Evolutionary conservation across 1,140 invertebrate species (phyloP), one percentile per base, ranked within the genome.

Genomic region (Microplitis demolitor): DNA sequence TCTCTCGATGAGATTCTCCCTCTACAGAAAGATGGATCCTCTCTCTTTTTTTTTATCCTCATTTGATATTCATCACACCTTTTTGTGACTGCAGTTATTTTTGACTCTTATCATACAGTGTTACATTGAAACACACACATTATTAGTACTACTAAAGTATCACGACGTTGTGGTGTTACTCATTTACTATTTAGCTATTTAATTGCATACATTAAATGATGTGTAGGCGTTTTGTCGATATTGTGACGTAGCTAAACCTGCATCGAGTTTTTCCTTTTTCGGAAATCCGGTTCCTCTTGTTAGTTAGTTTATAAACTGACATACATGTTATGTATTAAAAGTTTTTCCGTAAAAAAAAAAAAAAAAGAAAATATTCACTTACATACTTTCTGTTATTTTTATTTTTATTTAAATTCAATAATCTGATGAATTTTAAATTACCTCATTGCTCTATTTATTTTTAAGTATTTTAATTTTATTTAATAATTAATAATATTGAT

Each of bases 191-290:
- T 68, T 50, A 8, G 37, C 33, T 39, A 71, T 64, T 66, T 71
- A 71, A 71, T 71, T 39, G 69, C 45, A 14, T 39, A 35, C 62
- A 64, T 35, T 13, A 33, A 35, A 33, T 39, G 62, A 45, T 35
- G 60, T 39, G 69, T 71, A 33, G 69, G 69, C 31, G 69, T 14
- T 51, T 54, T 56, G 61, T 33, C 61, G 34, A 71, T 71, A 71
- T 34, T 16, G 16, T 45, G 45, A 37, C 50, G 24, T 35, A 56
- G 66, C 16, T 11, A 37, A 16, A 53, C 50, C 31, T 81, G 80
- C 80, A 76, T 81, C 24, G 54, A 67, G 9, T 78, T 84, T 83
- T 80, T 74, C 83, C 83, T 83, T 85, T 84, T 84, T 82, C 79
- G 82, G 82, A 84, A 85, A 84, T 84, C 80, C 82, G 80, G 79